Evolutionary conservation across 2,113 vertebrate species (phyloP).

Genomic region (Pteronura brasiliensis): DNA sequence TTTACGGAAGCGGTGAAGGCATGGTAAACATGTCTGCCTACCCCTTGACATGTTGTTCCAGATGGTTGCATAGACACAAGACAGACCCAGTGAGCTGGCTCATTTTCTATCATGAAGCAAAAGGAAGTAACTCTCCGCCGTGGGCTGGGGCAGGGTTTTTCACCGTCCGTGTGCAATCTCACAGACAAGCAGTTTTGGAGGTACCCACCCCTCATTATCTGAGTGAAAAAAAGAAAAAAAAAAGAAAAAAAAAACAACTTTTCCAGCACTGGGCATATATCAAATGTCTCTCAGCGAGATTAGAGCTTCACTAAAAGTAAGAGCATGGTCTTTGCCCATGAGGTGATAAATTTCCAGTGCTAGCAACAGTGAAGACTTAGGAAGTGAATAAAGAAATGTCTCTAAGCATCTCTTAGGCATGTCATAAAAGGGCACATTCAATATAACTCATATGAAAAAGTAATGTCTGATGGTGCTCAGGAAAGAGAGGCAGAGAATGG

Average conservation of each 20-base stretch:
- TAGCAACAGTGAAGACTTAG: constrained; percentile 47
- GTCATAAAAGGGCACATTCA: constrained; percentile 57
- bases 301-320: constrained; percentile 34
- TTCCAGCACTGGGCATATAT: constrained; percentile 19
- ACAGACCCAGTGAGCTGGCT: background rate
- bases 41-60: background rate
- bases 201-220: background rate
- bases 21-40: background rate
- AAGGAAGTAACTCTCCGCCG: background rate
- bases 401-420: constrained; percentile 46
- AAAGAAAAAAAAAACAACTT: background rate
- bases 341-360: constrained; percentile 50
- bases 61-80: background rate
- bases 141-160: background rate
- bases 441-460: constrained; percentile 48
- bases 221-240: background rate
- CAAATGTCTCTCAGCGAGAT: constrained; percentile 51
- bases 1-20: background rate
- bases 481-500: background rate
- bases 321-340: constrained; percentile 18
- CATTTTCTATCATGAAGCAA: background rate
- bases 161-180: background rate
- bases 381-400: constrained; percentile 64
- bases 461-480: background rate
- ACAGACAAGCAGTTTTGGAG: constrained; percentile 21